These are phyloP conservation scores for Tortricodes alternella DNA, from an alignment of 2,888 invertebrate species.

Conservation along the genomic window DNA sequence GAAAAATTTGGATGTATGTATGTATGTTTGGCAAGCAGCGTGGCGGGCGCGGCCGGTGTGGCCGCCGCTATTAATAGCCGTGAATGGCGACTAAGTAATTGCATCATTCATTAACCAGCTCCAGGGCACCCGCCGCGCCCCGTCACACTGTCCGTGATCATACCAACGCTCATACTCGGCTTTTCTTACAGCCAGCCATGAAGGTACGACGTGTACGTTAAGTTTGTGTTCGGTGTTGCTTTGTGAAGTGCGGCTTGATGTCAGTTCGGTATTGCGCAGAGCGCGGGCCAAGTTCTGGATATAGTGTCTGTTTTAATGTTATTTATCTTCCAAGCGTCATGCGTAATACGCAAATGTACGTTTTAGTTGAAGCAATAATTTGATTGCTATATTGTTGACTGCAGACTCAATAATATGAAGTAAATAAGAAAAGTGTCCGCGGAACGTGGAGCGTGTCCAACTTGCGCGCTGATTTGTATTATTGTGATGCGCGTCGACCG, in stretches of 20 bases:
- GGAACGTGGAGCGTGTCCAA: slow-evolving; percentile 46
- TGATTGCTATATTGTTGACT: not conserved
- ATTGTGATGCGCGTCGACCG: slow-evolving; percentile 6
- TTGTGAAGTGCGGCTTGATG: not conserved
- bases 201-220: not conserved
- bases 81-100: slow-evolving; percentile 61
- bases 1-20: slow-evolving; percentile 18
- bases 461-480: slow-evolving; percentile 27
- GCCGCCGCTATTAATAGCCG: slow-evolving; percentile 52
- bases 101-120: slow-evolving; percentile 52
- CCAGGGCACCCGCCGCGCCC: no score
- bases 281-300: not conserved
- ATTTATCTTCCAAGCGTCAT: not conserved
- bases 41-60: slow-evolving; percentile 39
- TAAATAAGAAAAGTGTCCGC: slow-evolving; percentile 30
- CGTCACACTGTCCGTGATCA: no score
- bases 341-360: no score
- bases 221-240: not conserved
- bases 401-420: slow-evolving; percentile 15
- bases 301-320: not conserved
- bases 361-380: no score
- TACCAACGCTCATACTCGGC: not conserved
- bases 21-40: slow-evolving; percentile 6
- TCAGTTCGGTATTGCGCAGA: not conserved
- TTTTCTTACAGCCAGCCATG: not conserved